Evolutionary conservation across 2,888 invertebrate genomes (phyloP).

Genomic region (Entomobrya proxima): DNA sequence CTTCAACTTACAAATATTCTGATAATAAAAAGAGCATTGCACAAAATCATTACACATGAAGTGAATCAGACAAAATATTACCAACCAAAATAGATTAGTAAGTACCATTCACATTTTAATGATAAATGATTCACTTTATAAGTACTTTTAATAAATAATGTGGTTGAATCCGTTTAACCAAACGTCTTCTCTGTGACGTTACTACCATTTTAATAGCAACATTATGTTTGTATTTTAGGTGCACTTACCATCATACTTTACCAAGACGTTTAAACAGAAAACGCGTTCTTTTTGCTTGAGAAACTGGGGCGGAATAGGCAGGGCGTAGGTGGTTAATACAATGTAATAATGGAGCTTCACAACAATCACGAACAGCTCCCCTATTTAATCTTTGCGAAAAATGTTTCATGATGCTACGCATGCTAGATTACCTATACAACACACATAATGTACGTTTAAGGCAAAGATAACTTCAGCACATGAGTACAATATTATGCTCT

Average conservation of each 20-base stretch:
- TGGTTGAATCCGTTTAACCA: constrained; percentile 31
- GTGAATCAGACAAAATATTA: not conserved
- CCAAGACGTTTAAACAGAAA: not conserved
- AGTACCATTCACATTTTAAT: not conserved
- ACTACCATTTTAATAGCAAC: not conserved
- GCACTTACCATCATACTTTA: not conserved
- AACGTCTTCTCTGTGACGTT: constrained; percentile 45
- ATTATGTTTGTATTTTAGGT: not conserved
- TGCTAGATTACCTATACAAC: not conserved
- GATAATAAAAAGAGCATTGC: not conserved
- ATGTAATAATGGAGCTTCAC: constrained; percentile 40
- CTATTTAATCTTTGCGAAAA: not conserved
- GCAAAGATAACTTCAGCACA: not conserved
- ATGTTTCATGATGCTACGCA: constrained; percentile 15
- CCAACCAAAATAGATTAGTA: constrained; percentile 10
- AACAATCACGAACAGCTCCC: constrained; percentile 29
- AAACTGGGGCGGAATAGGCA: constrained; percentile 75
- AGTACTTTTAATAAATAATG: constrained; percentile 37
- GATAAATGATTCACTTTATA: not conserved
- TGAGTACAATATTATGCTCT: not conserved
- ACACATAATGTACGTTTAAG: not conserved
- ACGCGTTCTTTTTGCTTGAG: constrained; percentile 74
- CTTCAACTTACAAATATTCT: not conserved
- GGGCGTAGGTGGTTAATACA: constrained; percentile 66
- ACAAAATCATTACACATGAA: not conserved